Percentiles rank a stretch among this genome's conserved stretches.
Evolutionary conservation across 2,888 invertebrate genomes (phyloP).

Genomic region (Melanchra persicariae): DNA sequence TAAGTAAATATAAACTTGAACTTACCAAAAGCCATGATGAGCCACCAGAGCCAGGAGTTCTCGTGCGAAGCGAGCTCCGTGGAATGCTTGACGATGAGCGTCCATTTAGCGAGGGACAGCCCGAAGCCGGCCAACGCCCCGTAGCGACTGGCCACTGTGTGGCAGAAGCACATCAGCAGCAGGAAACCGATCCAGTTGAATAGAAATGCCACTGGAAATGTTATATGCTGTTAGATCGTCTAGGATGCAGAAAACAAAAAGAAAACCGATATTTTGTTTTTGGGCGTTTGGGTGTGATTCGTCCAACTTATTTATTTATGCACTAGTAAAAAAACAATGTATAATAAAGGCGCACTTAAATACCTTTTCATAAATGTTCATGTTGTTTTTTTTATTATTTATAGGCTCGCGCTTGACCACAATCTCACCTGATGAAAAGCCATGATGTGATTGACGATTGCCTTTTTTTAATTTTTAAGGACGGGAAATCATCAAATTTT

Average conservation of each 20-base stretch:
- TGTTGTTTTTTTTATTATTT: too few relatives aligned
- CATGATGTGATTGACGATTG: too few relatives aligned
- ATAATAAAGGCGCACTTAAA: too few relatives aligned
- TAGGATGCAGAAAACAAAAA: not conserved
- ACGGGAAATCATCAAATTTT: too few relatives aligned
- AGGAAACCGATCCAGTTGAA: slow-evolving; percentile 99
- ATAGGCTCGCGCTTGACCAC: too few relatives aligned
- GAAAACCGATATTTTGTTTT: not conserved
- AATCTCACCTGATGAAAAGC: too few relatives aligned
- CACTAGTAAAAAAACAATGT: too few relatives aligned
- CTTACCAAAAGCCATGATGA: slow-evolving; percentile 97
- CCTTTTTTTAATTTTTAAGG: too few relatives aligned
- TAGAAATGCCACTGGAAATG: slow-evolving; percentile 95
- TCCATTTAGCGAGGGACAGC: slow-evolving; percentile 98
- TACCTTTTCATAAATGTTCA: too few relatives aligned
- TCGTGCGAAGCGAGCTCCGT: slow-evolving; percentile 96
- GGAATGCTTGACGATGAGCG: slow-evolving; percentile 97
- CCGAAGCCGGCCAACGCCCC: slow-evolving; percentile 98
- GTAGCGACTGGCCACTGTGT: slow-evolving; percentile 97
- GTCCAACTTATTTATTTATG: not conserved
- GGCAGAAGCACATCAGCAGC: slow-evolving; percentile 97
- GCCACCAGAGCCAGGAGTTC: slow-evolving; percentile 98
- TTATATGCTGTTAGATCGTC: not conserved
- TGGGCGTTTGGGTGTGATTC: not conserved
- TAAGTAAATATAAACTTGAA: slow-evolving; percentile 16